These are phyloP conservation scores for Percopsis transmontana DNA, from an alignment of 2,113 vertebrate genomes.

Conservation along the genomic window DNA sequence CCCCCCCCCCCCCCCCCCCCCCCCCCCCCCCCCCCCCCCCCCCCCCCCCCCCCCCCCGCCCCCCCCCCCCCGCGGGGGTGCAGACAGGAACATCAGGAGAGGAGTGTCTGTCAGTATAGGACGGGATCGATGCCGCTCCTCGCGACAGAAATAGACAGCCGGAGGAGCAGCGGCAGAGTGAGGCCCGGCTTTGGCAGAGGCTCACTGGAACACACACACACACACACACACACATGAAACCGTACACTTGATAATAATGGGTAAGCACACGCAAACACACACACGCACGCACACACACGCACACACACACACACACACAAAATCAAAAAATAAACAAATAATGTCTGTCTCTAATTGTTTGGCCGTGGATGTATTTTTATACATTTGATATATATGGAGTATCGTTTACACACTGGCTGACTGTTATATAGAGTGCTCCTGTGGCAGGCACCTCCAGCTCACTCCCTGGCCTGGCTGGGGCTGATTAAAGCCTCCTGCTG, in stretches of 20 bases:
- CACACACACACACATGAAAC: constrained; percentile 9
- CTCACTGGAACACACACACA: constrained; percentile 38
- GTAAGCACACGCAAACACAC: constrained; percentile 17
- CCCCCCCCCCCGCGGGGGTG: no score
- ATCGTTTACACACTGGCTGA: constrained; percentile 32
- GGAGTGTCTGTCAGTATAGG: constrained; percentile 41
- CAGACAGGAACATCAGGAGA: constrained; percentile 47
- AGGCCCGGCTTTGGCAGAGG: constrained; percentile 30
- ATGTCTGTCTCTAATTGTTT: not conserved
- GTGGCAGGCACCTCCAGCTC: constrained; percentile 29
- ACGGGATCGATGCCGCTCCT: constrained; percentile 49
- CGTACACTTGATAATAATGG: no score
- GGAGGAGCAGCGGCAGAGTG: constrained; percentile 6
- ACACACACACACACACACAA: not conserved
- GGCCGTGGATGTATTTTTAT: no score
- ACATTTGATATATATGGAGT: no score
- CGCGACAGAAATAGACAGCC: constrained; percentile 62
- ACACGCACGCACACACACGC: not conserved
- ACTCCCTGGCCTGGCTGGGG: constrained; percentile 59
- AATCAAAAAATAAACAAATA: not conserved
- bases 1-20: no score
- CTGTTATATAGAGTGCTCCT: constrained; percentile 26
- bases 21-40: no score
- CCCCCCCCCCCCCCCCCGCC: no score
- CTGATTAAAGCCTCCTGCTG: constrained; percentile 76